These are phyloP conservation scores for Porites divaricata DNA, from an alignment of 92 coral and sea anemone species.

Conservation along the genomic window DNA sequence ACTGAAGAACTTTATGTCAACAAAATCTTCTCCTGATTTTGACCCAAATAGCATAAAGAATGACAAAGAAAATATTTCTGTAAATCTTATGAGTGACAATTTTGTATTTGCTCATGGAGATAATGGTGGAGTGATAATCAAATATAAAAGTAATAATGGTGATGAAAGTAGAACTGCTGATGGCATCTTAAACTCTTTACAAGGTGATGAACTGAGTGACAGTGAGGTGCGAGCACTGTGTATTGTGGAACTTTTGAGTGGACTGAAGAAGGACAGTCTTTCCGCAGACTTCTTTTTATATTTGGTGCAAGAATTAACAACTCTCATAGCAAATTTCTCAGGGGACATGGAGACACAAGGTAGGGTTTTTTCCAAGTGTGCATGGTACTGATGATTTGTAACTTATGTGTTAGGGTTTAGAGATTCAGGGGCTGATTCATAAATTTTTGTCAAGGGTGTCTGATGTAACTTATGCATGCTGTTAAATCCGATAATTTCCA, in stretches of 20 bases:
- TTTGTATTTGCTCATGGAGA: conserved; percentile 81
- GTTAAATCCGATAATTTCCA: no score
- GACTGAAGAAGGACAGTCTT: conserved; percentile 66
- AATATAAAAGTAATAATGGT: neutral
- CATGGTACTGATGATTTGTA: neutral
- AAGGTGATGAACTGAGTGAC: conserved; percentile 52
- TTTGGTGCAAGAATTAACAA: conserved; percentile 79
- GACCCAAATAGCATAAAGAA: neutral
- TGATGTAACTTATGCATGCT: no score
- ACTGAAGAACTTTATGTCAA: conserved; percentile 18
- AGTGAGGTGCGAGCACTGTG: conserved; percentile 75
- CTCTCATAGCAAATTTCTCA: conserved; percentile 45
- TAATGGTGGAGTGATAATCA: conserved; percentile 82
- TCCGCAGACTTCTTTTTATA: conserved; percentile 89
- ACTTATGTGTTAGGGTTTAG: neutral
- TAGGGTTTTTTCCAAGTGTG: neutral
- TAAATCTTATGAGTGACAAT: conserved; percentile 60
- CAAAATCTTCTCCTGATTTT: neutral
- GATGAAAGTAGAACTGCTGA: conserved; percentile 17
- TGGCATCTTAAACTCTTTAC: conserved; percentile 56
- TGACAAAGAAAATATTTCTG: neutral
- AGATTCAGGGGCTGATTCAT: no score
- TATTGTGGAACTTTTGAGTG: conserved; percentile 77
- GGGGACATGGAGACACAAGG: conserved; percentile 28
- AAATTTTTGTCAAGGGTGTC: no score